A percentile compares a stretch with the other conserved stretches of the same genome.
Evolutionary conservation across 2,113 vertebrate genomes (phyloP).

Genomic region (Cariama cristata): DNA sequence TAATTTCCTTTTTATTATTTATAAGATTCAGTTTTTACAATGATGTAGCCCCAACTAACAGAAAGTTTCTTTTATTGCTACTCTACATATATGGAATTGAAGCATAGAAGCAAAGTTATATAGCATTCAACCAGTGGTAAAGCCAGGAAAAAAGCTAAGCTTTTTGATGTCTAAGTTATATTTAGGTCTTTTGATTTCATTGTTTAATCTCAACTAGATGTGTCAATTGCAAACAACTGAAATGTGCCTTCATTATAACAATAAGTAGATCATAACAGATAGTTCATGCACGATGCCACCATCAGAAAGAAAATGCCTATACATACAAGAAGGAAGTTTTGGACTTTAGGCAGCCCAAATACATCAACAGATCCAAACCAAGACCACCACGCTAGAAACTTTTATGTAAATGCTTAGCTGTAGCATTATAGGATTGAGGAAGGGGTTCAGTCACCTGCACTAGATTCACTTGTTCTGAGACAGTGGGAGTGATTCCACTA

Average conservation of each 20-base stretch:
- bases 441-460: background rate
- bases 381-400: background rate
- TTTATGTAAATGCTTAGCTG: background rate
- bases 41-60: background rate
- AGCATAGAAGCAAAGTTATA: background rate
- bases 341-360: background rate
- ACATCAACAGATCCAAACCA: background rate
- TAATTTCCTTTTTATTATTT: background rate
- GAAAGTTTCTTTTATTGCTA: background rate
- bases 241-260: background rate
- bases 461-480: background rate
- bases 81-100: background rate
- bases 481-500: background rate
- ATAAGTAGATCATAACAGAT: background rate
- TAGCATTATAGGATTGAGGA: background rate
- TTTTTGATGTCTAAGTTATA: background rate
- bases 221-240: accelerated
- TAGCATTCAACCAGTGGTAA: background rate
- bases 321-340: background rate
- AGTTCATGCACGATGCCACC: background rate
- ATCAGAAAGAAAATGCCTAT: background rate
- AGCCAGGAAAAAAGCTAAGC: background rate
- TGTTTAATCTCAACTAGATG: background rate
- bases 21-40: background rate
- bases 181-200: background rate